Conservation (phyloP, 2,797 vertebrate species). For the Brotula barbata region DNA sequence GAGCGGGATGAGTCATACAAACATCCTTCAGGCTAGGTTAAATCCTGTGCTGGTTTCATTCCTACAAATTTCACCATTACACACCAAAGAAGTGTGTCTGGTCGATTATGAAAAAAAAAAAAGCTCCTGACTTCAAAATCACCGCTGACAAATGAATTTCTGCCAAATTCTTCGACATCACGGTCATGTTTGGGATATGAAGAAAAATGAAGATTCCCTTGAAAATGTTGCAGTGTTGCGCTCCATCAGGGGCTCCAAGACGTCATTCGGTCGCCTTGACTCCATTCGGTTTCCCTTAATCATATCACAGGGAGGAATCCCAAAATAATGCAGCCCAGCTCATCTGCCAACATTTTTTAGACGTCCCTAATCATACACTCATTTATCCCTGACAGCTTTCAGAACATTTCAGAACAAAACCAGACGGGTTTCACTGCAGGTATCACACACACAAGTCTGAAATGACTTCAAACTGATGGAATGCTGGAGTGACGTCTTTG, state of each 20-base stretch:
- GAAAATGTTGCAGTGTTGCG: too few species aligned
- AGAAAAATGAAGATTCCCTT: neutral
- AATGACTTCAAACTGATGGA: neutral
- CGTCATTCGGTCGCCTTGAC: neutral
- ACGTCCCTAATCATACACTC: too few species aligned
- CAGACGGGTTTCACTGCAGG: neutral
- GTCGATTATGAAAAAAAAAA: constrained; percentile 19
- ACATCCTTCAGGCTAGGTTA: constrained; percentile 40
- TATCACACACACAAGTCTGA: neutral
- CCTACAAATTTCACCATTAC: constrained; percentile 16
- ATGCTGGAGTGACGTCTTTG: neutral
- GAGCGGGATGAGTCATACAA: constrained; percentile 57
- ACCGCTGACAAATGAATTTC: neutral
- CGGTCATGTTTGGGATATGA: neutral
- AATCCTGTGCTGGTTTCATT: constrained; percentile 27
- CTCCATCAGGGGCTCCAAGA: too few species aligned
- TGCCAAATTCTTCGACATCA: neutral
- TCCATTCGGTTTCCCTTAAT: too few species aligned
- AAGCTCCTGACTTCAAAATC: neutral
- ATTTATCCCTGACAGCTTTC: neutral
- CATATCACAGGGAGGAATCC: neutral
- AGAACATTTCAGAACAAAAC: neutral
- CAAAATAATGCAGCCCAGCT: neutral
- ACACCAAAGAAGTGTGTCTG: constrained; percentile 11
- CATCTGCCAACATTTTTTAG: neutral